Conservation (phyloP, 2,113 vertebrate species). For the Mustela lutreola region DNA sequence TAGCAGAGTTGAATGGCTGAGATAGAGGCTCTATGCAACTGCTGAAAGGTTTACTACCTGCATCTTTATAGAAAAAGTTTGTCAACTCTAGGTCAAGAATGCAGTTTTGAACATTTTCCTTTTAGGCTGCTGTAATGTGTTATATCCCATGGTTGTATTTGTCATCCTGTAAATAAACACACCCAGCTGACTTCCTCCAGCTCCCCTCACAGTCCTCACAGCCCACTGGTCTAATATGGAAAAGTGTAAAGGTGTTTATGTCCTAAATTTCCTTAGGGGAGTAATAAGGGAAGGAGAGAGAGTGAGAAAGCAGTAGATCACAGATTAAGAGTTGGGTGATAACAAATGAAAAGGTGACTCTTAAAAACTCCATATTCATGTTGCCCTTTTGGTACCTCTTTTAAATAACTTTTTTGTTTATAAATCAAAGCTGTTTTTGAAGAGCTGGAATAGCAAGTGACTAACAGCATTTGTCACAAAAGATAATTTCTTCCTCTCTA, state of each 20-base stretch:
- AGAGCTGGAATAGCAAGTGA: background rate
- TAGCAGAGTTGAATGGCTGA: background rate
- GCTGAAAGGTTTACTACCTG: background rate
- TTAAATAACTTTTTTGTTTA: slow-evolving; percentile 14
- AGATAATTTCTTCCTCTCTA: background rate
- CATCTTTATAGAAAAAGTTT: background rate
- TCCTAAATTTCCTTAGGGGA: background rate
- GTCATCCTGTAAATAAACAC: background rate
- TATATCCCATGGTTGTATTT: background rate
- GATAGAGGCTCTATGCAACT: background rate
- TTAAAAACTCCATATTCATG: background rate
- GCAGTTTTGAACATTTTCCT: slow-evolving; percentile 2
- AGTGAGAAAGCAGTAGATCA: background rate
- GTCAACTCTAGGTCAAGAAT: background rate
- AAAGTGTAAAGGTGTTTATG: background rate
- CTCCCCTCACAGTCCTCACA: background rate
- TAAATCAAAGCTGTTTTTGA: background rate
- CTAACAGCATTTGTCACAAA: background rate
- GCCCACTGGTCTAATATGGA: background rate
- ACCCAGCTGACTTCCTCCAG: background rate
- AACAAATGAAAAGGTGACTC: background rate
- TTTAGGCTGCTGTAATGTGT: background rate
- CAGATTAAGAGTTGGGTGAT: background rate
- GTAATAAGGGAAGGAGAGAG: background rate
- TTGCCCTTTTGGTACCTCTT: background rate